Conservation (phyloP, 1,140 invertebrate genomes). For the Kradibia gibbosae region DNA sequence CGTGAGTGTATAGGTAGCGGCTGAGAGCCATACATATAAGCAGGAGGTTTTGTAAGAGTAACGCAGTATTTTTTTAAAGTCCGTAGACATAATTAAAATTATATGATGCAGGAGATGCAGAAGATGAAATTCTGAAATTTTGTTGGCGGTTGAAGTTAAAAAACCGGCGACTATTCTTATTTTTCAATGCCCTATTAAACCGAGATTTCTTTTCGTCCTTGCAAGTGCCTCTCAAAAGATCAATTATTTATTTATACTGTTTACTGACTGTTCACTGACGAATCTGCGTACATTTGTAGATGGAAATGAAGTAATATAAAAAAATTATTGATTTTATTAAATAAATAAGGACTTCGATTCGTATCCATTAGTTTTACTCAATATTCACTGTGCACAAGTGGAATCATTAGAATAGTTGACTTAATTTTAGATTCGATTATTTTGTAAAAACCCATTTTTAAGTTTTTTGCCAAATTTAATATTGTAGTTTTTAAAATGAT, state of each 20-base stretch:
- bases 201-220: constrained; percentile 26
- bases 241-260: constrained; percentile 47
- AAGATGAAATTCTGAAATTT: constrained; percentile 51
- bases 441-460: too few relatives aligned
- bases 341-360: constrained; percentile 17
- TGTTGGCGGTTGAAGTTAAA: constrained; percentile 27
- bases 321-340: constrained; percentile 37
- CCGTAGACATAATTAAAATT: constrained; percentile 54
- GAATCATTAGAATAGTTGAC: too few relatives aligned
- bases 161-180: neutral
- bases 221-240: constrained; percentile 42
- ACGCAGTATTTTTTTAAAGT: constrained; percentile 50
- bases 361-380: too few relatives aligned
- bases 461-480: too few relatives aligned
- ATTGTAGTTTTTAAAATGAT: too few relatives aligned
- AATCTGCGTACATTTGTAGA: neutral
- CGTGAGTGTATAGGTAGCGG: neutral
- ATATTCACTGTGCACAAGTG: too few relatives aligned
- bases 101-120: constrained; percentile 21
- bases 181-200: constrained; percentile 45
- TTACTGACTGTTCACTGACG: constrained; percentile 8
- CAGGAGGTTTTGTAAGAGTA: too few relatives aligned
- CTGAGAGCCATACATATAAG: too few relatives aligned
- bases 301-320: neutral
- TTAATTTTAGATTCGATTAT: too few relatives aligned